Conservation (phyloP, 2,888 invertebrate species). For the Drosophila macrothrix region DNA sequence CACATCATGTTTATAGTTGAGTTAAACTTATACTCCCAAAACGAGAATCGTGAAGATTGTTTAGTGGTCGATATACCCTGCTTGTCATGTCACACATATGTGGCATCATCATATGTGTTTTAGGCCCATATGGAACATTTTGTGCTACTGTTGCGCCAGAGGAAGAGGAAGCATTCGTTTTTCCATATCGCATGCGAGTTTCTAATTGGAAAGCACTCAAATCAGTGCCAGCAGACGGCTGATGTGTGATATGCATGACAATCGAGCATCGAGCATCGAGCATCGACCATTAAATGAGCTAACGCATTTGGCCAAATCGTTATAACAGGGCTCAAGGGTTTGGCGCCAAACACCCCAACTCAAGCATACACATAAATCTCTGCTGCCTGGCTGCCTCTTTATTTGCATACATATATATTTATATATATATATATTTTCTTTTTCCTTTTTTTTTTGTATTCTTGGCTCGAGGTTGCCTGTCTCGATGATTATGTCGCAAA, state of each 20-base stretch:
- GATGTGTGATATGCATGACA: constrained; percentile 55
- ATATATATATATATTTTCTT: background rate
- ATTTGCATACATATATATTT: background rate
- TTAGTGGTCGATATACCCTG: background rate
- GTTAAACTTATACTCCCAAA: background rate
- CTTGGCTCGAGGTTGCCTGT: constrained; percentile 21
- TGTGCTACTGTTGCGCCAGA: constrained; percentile 23
- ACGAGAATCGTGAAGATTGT: background rate
- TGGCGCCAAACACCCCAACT: constrained; percentile 32
- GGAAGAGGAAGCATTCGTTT: constrained; percentile 8
- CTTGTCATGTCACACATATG: background rate
- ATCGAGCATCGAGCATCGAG: constrained; percentile 30
- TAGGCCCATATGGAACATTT: constrained; percentile 35
- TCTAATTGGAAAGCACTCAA: constrained; percentile 75
- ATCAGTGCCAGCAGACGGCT: constrained; percentile 58
- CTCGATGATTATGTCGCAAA: constrained; percentile 55
- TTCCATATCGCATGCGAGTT: constrained; percentile 59
- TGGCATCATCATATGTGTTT: constrained; percentile 15
- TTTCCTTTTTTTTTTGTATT: constrained; percentile 8
- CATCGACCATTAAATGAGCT: constrained; percentile 4
- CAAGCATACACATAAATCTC: background rate
- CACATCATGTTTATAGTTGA: background rate
- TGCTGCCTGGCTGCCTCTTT: constrained; percentile 9
- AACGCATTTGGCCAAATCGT: constrained; percentile 19
- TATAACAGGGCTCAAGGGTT: constrained; percentile 35